These are phyloP conservation scores for Sipha maydis DNA, from an alignment of 2,888 invertebrate species.

Conservation along the genomic window DNA sequence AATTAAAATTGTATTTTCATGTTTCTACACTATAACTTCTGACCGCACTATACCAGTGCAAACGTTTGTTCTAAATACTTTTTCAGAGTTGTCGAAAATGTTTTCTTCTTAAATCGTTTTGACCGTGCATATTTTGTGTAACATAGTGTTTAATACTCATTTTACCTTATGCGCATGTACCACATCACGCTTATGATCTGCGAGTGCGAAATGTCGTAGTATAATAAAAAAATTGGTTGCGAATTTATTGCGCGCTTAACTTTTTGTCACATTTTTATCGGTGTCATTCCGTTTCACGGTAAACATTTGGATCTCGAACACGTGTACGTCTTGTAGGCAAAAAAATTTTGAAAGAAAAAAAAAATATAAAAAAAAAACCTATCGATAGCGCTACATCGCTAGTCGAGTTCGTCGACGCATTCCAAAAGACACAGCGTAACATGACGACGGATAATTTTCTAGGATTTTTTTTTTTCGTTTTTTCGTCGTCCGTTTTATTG, in stretches of 20 bases:
- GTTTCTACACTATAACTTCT: too few relatives aligned
- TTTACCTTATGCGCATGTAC: too few relatives aligned
- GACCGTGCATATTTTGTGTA: too few relatives aligned
- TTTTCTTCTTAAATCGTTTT: too few relatives aligned
- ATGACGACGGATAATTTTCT: slow-evolving; percentile 54
- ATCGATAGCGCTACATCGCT: neutral
- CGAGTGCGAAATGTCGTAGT: too few relatives aligned
- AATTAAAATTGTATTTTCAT: too few relatives aligned
- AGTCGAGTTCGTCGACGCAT: slow-evolving; percentile 38
- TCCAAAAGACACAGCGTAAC: slow-evolving; percentile 58
- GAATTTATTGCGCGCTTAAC: neutral
- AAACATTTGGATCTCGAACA: neutral
- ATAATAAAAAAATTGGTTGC: too few relatives aligned
- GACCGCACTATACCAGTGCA: too few relatives aligned
- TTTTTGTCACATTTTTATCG: neutral
- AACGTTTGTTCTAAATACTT: too few relatives aligned
- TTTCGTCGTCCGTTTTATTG: slow-evolving; percentile 26
- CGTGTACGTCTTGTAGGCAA: neutral
- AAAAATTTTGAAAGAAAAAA: neutral
- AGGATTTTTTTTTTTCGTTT: slow-evolving; percentile 7
- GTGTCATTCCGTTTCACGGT: neutral
- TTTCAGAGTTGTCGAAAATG: too few relatives aligned
- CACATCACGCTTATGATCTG: too few relatives aligned
- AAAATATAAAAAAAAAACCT: neutral
- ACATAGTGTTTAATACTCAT: too few relatives aligned